phyloP scores from a whole-genome alignment of 2,113 vertebrate genomes.

The Tichodroma muraria region DNA sequence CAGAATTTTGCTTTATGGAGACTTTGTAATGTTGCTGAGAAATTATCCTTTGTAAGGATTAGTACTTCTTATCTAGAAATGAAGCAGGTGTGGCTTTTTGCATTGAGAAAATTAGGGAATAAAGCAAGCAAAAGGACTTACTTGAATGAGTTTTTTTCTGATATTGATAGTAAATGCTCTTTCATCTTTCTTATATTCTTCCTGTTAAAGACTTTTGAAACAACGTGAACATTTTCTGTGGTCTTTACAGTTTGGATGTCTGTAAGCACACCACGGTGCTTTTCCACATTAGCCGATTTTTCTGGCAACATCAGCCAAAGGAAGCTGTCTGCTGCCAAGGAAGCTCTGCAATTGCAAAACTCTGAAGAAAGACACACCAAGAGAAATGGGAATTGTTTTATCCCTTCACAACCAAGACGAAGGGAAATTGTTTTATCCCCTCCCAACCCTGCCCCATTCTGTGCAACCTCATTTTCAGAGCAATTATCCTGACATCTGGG shows the following conservation, averaged over 20 bases:
- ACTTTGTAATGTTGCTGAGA: neutral
- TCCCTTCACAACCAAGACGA: neutral
- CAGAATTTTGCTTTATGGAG: neutral
- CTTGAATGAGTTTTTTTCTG: neutral
- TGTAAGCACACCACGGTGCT: neutral
- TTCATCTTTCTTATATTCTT: neutral
- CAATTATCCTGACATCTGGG: neutral
- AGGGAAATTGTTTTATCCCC: neutral
- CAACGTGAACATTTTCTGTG: neutral
- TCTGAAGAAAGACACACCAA: neutral
- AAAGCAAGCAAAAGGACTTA: neutral
- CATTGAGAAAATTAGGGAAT: neutral
- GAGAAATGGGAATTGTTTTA: neutral
- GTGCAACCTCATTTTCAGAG: neutral
- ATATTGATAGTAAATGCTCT: neutral
- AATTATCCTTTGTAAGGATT: neutral
- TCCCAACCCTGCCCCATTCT: neutral
- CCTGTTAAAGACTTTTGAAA: neutral
- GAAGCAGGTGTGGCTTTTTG: neutral
- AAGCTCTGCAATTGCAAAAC: neutral
- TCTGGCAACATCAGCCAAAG: neutral
- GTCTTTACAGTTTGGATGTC: neutral
- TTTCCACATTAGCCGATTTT: neutral
- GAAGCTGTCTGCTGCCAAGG: neutral
- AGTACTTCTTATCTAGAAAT: neutral